Conservation (phyloP, 2,888 invertebrate species). For the Drosophila demipolita region DNA sequence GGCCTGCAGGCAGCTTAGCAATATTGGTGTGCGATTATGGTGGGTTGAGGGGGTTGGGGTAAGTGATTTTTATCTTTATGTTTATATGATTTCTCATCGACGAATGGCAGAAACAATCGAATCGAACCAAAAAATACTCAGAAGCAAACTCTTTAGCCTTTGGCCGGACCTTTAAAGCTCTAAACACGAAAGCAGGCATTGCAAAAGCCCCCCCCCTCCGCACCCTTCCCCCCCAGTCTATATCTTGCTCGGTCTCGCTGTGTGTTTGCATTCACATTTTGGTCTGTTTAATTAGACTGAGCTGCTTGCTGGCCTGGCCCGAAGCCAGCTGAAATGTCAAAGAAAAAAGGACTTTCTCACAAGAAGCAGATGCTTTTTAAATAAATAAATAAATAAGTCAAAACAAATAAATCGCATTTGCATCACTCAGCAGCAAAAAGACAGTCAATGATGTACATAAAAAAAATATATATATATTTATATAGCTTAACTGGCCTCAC, state of each 20-base stretch:
- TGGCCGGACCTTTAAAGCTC: not conserved
- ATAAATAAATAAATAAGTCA: slow-evolving; percentile 13
- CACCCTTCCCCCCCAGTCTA: not conserved
- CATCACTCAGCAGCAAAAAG: not conserved
- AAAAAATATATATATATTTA: not conserved
- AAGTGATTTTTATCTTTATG: not conserved
- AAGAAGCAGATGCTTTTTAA: slow-evolving; percentile 1
- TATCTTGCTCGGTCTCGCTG: not conserved
- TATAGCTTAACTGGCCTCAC: not conserved
- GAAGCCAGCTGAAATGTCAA: slow-evolving; percentile 15
- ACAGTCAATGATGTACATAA: not conserved
- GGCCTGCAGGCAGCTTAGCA: not conserved
- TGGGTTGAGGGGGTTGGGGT: not conserved
- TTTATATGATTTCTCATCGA: not conserved
- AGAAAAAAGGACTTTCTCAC: not conserved
- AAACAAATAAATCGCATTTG: slow-evolving; percentile 13
- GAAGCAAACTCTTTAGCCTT: not conserved
- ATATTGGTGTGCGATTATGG: not conserved
- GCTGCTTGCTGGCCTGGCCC: slow-evolving; percentile 18
- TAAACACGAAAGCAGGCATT: not conserved
- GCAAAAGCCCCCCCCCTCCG: not conserved
- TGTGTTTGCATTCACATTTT: slow-evolving; percentile 34
- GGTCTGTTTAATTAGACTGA: slow-evolving; percentile 46
- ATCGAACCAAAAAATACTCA: not conserved
- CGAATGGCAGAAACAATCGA: not conserved